Conservation (phyloP, 2,888 invertebrate genomes). For the Drosophila nr. perissopoda region DNA sequence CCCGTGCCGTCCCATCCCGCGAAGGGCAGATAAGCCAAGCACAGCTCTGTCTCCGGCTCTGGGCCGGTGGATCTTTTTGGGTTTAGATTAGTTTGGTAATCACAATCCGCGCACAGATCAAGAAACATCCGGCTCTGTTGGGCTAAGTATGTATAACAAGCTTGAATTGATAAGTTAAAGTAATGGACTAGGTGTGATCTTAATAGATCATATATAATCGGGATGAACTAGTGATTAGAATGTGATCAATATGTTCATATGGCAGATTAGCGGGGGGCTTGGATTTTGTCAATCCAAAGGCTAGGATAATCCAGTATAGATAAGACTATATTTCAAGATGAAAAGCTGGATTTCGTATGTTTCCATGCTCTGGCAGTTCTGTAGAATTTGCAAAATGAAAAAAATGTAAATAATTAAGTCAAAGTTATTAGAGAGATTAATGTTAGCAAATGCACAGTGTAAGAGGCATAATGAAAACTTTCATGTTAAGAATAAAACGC, state of each 20-base stretch:
- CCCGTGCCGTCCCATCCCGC: background rate
- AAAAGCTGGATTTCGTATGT: background rate
- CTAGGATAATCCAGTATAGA: background rate
- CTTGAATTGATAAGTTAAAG: slow-evolving; percentile 42
- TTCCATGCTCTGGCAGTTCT: background rate
- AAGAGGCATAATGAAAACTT: background rate
- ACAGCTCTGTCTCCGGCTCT: slow-evolving; percentile 9
- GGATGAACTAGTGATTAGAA: slow-evolving; percentile 22
- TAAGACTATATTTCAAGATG: background rate
- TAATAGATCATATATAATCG: slow-evolving; percentile 36
- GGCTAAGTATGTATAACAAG: slow-evolving; percentile 26
- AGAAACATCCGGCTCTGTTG: slow-evolving; percentile 52
- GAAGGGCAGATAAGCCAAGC: slow-evolving; percentile 41
- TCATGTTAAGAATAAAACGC: background rate
- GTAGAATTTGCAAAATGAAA: background rate
- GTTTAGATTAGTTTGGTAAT: slow-evolving; percentile 54
- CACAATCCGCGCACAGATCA: slow-evolving; percentile 46
- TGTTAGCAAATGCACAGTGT: background rate
- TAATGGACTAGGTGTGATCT: slow-evolving; percentile 68
- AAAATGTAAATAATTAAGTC: background rate
- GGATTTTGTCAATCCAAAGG: slow-evolving; percentile 16
- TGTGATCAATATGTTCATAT: slow-evolving; percentile 19
- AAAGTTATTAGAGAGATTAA: background rate
- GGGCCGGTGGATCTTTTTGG: slow-evolving; percentile 9
- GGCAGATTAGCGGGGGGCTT: slow-evolving; percentile 27